phyloP scores from a whole-genome alignment of 1,140 invertebrate genomes.

The Cotesia typhae region DNA sequence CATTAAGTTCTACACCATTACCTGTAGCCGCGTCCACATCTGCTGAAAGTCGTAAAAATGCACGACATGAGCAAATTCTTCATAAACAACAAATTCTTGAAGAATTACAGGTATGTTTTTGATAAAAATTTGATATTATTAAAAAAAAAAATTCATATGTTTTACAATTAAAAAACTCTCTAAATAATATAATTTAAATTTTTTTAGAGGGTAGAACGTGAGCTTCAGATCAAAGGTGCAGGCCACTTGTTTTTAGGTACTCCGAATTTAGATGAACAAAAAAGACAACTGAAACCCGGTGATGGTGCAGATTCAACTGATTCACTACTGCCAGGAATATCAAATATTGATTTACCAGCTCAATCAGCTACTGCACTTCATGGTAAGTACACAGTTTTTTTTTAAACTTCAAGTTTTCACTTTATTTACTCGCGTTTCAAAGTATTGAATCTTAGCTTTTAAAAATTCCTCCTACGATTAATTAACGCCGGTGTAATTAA shows the following conservation, averaged over 20 bases:
- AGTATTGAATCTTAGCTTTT: no score
- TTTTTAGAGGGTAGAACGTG: constrained; percentile 75
- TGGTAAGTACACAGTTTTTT: constrained; percentile 41
- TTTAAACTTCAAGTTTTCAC: constrained; percentile 2
- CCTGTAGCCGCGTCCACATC: constrained; percentile 39
- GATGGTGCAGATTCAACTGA: constrained; percentile 46
- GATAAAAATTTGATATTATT: neutral
- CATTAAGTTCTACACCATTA: constrained; percentile 49
- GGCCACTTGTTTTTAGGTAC: constrained; percentile 61
- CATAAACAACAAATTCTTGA: constrained; percentile 82
- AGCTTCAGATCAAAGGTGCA: constrained; percentile 74
- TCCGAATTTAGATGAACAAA: constrained; percentile 41
- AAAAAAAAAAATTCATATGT: no score
- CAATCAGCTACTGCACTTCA: constrained; percentile 49
- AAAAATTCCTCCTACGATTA: no score
- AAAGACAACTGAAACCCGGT: constrained; percentile 41
- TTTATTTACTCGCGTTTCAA: neutral
- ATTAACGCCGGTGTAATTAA: no score
- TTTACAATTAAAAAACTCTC: no score
- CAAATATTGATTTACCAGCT: constrained; percentile 53
- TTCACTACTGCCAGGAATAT: constrained; percentile 54
- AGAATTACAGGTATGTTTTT: constrained; percentile 72
- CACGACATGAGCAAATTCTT: constrained; percentile 73
- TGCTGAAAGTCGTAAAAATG: constrained; percentile 53
- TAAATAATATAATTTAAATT: neutral